Evolutionary conservation across 1,140 invertebrate species (phyloP).

Genomic region (Marisa cornuarietis): DNA sequence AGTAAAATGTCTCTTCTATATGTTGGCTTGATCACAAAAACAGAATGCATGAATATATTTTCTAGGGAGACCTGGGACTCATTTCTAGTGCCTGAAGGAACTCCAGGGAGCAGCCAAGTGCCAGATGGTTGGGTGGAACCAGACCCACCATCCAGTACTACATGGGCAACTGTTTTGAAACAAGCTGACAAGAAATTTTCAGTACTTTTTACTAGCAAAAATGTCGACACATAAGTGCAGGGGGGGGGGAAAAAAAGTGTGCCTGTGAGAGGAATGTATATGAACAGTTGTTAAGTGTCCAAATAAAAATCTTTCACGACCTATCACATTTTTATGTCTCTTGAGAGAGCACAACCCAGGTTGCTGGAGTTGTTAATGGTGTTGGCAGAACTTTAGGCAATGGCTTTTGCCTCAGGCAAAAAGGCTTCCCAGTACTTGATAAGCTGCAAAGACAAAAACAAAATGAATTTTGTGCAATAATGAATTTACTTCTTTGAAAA

Average conservation of each 20-base stretch:
- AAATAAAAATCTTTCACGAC: neutral
- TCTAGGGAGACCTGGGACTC: slow-evolving; percentile 13
- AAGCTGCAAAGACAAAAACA: slow-evolving; percentile 72
- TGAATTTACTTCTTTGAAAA: neutral
- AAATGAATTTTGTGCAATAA: no score
- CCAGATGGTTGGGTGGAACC: slow-evolving; percentile 19
- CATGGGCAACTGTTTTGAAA: slow-evolving; percentile 8
- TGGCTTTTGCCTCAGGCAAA: slow-evolving; percentile 83
- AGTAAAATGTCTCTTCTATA: no score
- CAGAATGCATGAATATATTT: neutral
- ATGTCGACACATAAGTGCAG: no score
- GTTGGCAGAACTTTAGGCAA: slow-evolving; percentile 46
- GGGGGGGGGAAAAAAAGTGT: no score
- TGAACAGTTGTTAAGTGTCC: no score
- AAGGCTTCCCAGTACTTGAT: slow-evolving; percentile 96
- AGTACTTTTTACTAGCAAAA: neutral
- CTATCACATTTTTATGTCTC: neutral
- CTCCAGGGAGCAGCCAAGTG: slow-evolving; percentile 6
- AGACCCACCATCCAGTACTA: slow-evolving; percentile 11
- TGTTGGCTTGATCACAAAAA: no score
- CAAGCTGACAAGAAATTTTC: neutral
- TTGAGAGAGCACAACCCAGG: no score
- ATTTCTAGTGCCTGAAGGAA: slow-evolving; percentile 15
- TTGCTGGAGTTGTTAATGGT: neutral
- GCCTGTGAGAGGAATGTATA: no score